Conservation (phyloP, 1,140 invertebrate species). For the Probaryconus sp. region DNA sequence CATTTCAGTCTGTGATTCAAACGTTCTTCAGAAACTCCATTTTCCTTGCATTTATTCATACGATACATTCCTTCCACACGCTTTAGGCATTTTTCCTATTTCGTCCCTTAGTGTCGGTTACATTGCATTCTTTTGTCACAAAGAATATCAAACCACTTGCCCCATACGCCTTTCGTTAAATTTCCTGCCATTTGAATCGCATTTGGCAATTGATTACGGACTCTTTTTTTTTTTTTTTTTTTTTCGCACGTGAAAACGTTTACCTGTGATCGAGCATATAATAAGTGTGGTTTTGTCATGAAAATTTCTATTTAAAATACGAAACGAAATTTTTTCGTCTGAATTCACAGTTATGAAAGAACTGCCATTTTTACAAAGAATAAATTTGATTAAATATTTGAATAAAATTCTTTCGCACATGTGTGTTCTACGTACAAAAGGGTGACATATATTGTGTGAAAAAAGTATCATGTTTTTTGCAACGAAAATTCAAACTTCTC, state of each 20-base stretch:
- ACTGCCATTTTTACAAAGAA: too few relatives aligned
- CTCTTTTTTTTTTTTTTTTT: too few relatives aligned
- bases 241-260: background rate
- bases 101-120: slow-evolving; percentile 9
- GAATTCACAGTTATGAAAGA: background rate
- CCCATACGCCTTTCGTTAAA: slow-evolving; percentile 23
- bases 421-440: too few relatives aligned
- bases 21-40: slow-evolving; percentile 45
- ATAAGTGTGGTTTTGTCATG: background rate
- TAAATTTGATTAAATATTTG: too few relatives aligned
- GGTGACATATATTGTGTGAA: too few relatives aligned
- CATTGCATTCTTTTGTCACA: slow-evolving; percentile 53
- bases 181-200: slow-evolving; percentile 34
- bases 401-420: too few relatives aligned
- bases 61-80: slow-evolving; percentile 47
- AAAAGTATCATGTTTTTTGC: too few relatives aligned
- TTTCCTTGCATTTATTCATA: slow-evolving; percentile 64
- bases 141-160: slow-evolving; percentile 49
- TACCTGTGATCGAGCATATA: slow-evolving; percentile 13
- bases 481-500: too few relatives aligned
- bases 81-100: slow-evolving; percentile 51
- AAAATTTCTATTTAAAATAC: background rate
- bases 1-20: slow-evolving; percentile 53
- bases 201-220: slow-evolving; percentile 27
- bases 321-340: too few relatives aligned